A percentile compares a stretch with the other conserved stretches of the same genome.
phyloP scores from a whole-genome alignment of 2,797 vertebrate genomes.

The Xerus rutilus region DNA sequence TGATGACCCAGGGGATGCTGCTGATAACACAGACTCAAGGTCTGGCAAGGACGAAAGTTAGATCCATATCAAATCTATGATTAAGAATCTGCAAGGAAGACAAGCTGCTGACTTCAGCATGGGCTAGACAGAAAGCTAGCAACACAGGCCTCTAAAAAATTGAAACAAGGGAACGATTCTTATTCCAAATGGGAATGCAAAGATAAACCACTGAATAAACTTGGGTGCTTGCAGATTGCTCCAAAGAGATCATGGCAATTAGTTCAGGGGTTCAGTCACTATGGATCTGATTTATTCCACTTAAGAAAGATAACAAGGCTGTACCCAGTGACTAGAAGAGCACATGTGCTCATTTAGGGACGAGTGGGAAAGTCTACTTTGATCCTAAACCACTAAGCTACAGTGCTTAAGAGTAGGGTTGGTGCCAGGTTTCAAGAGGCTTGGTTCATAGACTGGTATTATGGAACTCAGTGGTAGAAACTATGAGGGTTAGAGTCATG shows the following conservation, averaged over 20 bases:
- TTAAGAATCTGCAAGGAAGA: neutral
- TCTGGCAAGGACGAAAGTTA: neutral
- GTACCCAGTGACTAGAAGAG: neutral
- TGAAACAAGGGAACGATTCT: neutral
- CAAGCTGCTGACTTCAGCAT: neutral
- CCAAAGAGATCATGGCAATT: neutral
- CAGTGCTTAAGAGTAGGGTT: neutral
- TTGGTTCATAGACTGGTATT: neutral
- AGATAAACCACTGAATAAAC: neutral
- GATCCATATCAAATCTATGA: neutral
- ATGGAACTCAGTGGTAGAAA: neutral
- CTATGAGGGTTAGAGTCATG: neutral
- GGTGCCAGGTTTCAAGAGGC: neutral
- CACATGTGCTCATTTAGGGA: neutral
- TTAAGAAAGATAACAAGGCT: conserved; percentile 8
- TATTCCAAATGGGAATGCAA: neutral
- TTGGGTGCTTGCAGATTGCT: neutral
- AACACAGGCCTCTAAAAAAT: neutral
- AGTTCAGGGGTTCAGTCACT: neutral
- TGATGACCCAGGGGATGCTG: neutral
- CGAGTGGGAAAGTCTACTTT: neutral
- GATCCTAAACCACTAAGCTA: neutral
- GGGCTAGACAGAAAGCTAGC: neutral
- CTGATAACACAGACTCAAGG: neutral
- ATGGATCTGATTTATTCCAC: neutral